A percentile compares a stretch with the other conserved stretches of the same genome.
Evolutionary conservation across 1,140 invertebrate species (phyloP).

Genomic region (Phymorhynchus buccinoides): DNA sequence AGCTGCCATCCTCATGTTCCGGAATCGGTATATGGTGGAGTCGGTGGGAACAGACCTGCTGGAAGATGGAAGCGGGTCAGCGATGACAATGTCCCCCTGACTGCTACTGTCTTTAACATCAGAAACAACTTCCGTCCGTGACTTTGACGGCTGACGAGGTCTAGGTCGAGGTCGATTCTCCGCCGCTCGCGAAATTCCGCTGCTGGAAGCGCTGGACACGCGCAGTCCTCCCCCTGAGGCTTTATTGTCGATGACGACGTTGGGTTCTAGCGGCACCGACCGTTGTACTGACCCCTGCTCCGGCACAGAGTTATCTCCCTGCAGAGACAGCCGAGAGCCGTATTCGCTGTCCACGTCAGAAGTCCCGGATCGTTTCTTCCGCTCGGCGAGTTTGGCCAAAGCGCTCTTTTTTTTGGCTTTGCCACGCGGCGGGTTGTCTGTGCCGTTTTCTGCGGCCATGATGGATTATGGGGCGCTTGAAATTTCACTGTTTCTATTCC

Average conservation of each 20-base stretch:
- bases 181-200: not conserved
- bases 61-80: slow-evolving; percentile 37
- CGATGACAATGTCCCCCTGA: slow-evolving; percentile 2
- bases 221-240: not conserved
- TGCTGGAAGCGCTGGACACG: not conserved
- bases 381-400: slow-evolving; percentile 61
- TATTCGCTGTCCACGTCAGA: slow-evolving; percentile 62
- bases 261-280: slow-evolving; percentile 14
- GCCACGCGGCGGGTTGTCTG: not conserved
- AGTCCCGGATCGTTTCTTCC: slow-evolving; percentile 47
- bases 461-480: not conserved
- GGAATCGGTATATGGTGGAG: slow-evolving; percentile 58
- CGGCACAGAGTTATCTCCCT: slow-evolving; percentile 29
- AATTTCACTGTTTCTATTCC: not conserved
- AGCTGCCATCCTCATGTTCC: slow-evolving; percentile 58
- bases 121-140: slow-evolving; percentile 33
- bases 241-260: slow-evolving; percentile 30
- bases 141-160: slow-evolving; percentile 29
- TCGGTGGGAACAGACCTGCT: slow-evolving; percentile 37
- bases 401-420: slow-evolving; percentile 63
- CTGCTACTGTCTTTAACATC: slow-evolving; percentile 44
- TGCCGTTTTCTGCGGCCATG: slow-evolving; percentile 25
- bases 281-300: no score
- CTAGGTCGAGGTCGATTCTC: slow-evolving; percentile 37
- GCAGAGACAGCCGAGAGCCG: slow-evolving; percentile 55